Evolutionary conservation across 2,797 vertebrate genomes (phyloP).

Genomic region (Anniella stebbinsi): DNA sequence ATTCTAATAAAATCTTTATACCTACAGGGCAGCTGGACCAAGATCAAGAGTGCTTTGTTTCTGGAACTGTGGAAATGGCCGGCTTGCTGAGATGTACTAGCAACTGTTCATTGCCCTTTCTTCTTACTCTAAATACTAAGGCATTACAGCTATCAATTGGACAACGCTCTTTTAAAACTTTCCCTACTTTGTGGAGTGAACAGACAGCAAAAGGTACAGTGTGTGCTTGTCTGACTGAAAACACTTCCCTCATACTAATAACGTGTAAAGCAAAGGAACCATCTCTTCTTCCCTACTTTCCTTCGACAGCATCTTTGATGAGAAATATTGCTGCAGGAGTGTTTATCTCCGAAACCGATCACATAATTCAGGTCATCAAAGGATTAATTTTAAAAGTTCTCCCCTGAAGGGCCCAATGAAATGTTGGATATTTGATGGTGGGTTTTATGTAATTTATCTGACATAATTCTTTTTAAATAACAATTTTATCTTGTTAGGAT

Average conservation of each 20-base stretch:
- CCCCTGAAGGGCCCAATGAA: neutral
- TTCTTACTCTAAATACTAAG: conserved; percentile 57
- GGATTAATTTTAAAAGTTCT: neutral
- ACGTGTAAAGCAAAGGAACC: neutral
- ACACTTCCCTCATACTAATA: neutral
- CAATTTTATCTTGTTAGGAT: too few species aligned
- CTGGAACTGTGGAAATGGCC: conserved; percentile 74
- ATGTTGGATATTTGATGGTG: neutral
- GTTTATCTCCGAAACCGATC: neutral
- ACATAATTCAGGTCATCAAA: neutral
- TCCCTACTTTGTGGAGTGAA: conserved; percentile 81
- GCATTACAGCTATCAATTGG: conserved; percentile 68
- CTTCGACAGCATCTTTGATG: neutral
- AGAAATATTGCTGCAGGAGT: neutral
- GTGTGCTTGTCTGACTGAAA: neutral
- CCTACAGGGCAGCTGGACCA: conserved; percentile 66
- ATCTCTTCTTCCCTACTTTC: neutral
- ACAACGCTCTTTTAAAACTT: conserved; percentile 81
- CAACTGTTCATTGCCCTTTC: conserved; percentile 72
- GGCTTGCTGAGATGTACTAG: conserved; percentile 79
- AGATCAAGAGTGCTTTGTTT: conserved; percentile 45
- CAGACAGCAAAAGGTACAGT: conserved; percentile 80
- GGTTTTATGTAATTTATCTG: neutral
- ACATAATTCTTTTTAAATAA: too few species aligned
- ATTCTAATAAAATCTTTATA: conserved; percentile 6